Evolutionary conservation across 1,140 invertebrate species (phyloP), one percentile per base, ranked within the genome.

Genomic region (Diuraphis noxia): DNA sequence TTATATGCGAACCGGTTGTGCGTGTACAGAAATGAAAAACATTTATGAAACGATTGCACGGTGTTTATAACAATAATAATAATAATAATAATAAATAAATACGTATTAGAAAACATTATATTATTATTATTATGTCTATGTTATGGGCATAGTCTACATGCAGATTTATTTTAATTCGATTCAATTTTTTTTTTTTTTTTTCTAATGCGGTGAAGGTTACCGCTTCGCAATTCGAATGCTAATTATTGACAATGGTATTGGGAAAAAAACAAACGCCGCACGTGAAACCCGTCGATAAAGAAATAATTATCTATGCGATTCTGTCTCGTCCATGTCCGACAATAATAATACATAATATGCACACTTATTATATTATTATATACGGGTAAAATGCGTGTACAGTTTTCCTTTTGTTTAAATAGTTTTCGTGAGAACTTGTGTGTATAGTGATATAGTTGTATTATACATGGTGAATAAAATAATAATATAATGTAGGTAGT

Each of bases 171-270:
- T 72, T n/a, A n/a, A 72, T 72, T 72, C 34, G 34, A 72, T 72
- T 72, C 34, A 72, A 72, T 72, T 63, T 3, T 63, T n/a, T 72
- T 72, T 17, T n/a, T 63, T n/a, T 72, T n/a, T 1, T 38, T 38
- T 79, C 2, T 23, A 79, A 23, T 79, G 77, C 34, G n/a, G 77
- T 36, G 79, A 38, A 81, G 79, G 79, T 25, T 38, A 25, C 21
- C 79, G 79, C 38, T 81, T 81, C 79, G 79, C 79, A 81, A 81
- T 81, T 38, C 40, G 79, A 81, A 81, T 81, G 21, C 21, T 81
- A 81, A 77, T 52, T 6, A 49, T 49, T 72, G 56, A 72, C n/a
- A 72, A 72, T 72, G n/a, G 56, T 72, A 72, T 72, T 38, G 79
- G 38, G 38, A 40, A 81, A 38, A 79, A 40, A 81, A 25, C 38